Evolutionary conservation across 92 coral and sea anemone species (phyloP), one percentile per base, ranked within the genome.

Genomic region (Porites cylindrica): DNA sequence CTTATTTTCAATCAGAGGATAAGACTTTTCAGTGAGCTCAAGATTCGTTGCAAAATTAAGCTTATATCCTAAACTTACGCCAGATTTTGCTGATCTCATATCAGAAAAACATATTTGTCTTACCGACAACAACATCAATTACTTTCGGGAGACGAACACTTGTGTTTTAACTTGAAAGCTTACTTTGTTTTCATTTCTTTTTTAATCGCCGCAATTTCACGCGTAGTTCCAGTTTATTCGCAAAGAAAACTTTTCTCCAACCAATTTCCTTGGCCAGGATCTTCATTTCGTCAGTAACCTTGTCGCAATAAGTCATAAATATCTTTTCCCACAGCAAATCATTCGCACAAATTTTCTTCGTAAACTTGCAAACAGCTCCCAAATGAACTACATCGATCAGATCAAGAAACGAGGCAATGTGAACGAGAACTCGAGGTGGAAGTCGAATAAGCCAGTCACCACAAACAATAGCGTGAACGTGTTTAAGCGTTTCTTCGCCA

Each of bases 361-460:
- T 82, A 81, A 90, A 90, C 88, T 95, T 92, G 83, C 98, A 96
- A 53, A 93, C 96, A 71, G 94, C 86, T 32, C 96, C 96, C 84
- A 97, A 86, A n/a, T 90, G 98, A 70, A 93, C 95, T 9, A 97
- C 86, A 86, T 97, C 98, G 77, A 90, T 61, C 56, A 97, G 88
- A 51, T 87, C 96, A 32, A 97, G 93, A 82, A 77, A 96, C 78
- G 95, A 74, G 75, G 93, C 92, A 43, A 97, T 83, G 52, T 83
- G 93, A 18, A 94, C 80, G 53, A 97, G 86, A 71, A 91, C 95
- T 51, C 86, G 85, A 24, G 96, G 91, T 20, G 99, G 99, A 72
- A 97, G 77, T 23, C 99, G 95, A 75, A 97, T 91, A 12, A 97
- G 84, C 99, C 99, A 97, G 95, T 95, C 99, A n/a, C 99, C 99